Conservation (phyloP, 2,888 invertebrate species). For the Cryptosula pallasiana region DNA sequence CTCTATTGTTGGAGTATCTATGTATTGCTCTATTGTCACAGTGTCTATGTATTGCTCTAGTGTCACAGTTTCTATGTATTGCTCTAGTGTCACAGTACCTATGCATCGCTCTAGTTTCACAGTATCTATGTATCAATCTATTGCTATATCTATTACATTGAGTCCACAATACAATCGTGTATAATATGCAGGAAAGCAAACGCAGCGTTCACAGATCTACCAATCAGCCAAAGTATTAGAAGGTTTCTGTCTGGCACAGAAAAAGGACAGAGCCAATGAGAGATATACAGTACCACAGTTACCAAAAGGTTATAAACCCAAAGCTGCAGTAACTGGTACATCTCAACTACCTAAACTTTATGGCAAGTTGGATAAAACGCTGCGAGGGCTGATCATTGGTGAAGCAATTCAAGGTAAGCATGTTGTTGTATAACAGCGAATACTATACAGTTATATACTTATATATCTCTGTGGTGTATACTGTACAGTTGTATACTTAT, state of each 20-base stretch:
- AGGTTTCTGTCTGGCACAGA: conserved; percentile 2
- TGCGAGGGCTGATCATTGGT: conserved; percentile 18
- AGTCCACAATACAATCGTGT: too few relatives aligned
- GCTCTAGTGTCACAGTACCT: too few relatives aligned
- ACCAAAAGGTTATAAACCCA: conserved; percentile 4
- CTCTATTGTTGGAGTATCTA: too few relatives aligned
- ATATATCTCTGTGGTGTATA: too few relatives aligned
- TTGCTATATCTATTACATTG: too few relatives aligned
- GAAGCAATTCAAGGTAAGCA: background rate
- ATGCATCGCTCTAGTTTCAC: too few relatives aligned
- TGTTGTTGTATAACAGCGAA: background rate
- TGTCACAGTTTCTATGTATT: too few relatives aligned
- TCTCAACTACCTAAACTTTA: conserved; percentile 14
- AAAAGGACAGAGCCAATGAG: background rate
- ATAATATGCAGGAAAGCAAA: too few relatives aligned
- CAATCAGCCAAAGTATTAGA: conserved; percentile 7
- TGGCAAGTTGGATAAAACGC: conserved; percentile 6
- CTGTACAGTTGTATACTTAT: too few relatives aligned
- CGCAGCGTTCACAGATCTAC: background rate
- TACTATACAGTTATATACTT: background rate
- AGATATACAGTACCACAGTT: background rate
- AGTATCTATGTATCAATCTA: too few relatives aligned
- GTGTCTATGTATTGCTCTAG: too few relatives aligned
- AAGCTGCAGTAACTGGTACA: background rate
- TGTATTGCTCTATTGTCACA: too few relatives aligned